These are phyloP conservation scores for Capricornis sumatraensis DNA, from an alignment of 2,113 vertebrate species.

Conservation along the genomic window DNA sequence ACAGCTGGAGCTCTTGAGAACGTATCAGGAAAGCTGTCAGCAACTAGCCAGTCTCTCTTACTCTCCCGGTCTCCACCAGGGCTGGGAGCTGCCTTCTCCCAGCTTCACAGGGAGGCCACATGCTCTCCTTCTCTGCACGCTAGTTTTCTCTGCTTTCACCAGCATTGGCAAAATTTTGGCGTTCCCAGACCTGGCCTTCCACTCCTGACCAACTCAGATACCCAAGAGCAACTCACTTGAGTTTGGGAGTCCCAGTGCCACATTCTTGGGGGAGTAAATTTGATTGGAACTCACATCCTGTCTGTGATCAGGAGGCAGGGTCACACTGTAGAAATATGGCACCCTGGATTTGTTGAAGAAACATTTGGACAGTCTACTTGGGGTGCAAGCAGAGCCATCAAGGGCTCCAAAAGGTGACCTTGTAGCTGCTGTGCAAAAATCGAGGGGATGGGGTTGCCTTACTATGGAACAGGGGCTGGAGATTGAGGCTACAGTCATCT, in stretches of 20 bases:
- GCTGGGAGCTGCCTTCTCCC: not conserved
- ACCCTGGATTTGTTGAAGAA: not conserved
- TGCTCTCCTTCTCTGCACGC: not conserved
- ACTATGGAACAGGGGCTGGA: not conserved
- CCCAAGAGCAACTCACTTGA: not conserved
- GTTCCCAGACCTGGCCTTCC: not conserved
- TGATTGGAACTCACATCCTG: not conserved
- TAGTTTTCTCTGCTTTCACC: not conserved
- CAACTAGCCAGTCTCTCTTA: fast-evolving
- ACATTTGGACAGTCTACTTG: not conserved
- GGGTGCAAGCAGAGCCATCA: too few relatives aligned
- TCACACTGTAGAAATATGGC: not conserved
- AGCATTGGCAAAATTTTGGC: not conserved
- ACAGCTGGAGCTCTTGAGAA: not conserved
- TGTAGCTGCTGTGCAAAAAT: not conserved
- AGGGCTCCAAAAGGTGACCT: not conserved
- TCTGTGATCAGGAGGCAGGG: not conserved
- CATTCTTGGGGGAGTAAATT: not conserved
- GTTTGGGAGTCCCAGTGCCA: not conserved
- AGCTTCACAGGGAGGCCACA: not conserved
- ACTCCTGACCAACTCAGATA: not conserved
- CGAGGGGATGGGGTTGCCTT: not conserved
- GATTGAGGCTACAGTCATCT: not conserved
- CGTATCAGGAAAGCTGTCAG: not conserved
- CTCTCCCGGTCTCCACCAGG: fast-evolving